Base-by-base conservation (phyloP, 2,797 vertebrate species). In the Microctenopoma steveboyesi region DNA sequence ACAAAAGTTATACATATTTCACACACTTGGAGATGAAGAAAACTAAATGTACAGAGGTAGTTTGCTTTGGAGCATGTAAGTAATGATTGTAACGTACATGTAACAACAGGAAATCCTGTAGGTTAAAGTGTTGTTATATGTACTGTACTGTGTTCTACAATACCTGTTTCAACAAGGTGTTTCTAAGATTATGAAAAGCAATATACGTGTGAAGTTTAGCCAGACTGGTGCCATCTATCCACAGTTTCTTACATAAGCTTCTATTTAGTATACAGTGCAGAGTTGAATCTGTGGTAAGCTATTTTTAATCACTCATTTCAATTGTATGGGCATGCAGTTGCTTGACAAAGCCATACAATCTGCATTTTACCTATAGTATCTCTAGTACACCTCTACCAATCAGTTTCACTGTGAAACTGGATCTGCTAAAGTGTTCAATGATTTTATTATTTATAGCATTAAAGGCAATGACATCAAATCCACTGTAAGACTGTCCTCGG, bases 371-470 rank as follows among this genome's bases (percentile, higher is more conserved):
- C 16, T 7, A 13, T 27, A 10, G 37, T 11, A 39, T 9, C 16
- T 5, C 11, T 6, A 12, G 35, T 53, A 48, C 48, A 47, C 13
- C 47, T 16, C 25, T 22, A 37, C 33, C 67, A 51, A 64, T 43
- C 30, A 10, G 45, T 46, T 69, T 46, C 11, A 56, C 7, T 51
- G 43, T 59, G 35, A 15, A 51, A n/a, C 28, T 7, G n/a, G 13
- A 37, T 14, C 15, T 57, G 30, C 56, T 55, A 9, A 72, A 56
- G 57, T 62, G 33, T 56, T 57, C 55, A 57, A 75, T 72, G 2
- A 68, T 47, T 15, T 39, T 0, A 16, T 46, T 53, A 56, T 62
- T 63, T 50, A 60, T 14, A 43, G 22, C 12, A 42, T 47, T 7
- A 56, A 35, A 47, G 8, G 22, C 58, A 9, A 39, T 15, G 18